A percentile compares a stretch with the other conserved stretches of the same genome.
phyloP scores from a whole-genome alignment of 92 coral and sea anemone genomes.

The Pocillopora grandis region DNA sequence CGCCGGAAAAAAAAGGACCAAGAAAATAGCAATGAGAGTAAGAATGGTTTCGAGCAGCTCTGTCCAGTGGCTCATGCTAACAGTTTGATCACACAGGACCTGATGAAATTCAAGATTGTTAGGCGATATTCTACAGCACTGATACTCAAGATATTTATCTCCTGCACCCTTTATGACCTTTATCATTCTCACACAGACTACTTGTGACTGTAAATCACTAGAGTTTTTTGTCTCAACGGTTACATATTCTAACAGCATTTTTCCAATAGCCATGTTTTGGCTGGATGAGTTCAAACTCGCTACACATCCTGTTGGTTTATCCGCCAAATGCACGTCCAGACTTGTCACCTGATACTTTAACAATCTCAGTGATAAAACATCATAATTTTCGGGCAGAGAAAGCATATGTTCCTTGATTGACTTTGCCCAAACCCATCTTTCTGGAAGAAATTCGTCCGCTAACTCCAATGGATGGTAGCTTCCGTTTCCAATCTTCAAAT shows the following conservation, averaged over 20 bases:
- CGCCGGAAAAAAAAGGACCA: neutral
- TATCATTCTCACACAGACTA: conserved; percentile 14
- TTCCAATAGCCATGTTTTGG: neutral
- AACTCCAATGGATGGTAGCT: conserved; percentile 2
- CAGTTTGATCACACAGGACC: neutral
- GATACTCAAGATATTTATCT: neutral
- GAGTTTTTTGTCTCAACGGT: neutral
- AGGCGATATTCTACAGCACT: neutral
- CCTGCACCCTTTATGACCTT: neutral
- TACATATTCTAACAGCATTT: neutral
- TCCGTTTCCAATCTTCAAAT: conserved; percentile 7
- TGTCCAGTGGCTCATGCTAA: neutral
- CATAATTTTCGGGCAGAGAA: conserved; percentile 7
- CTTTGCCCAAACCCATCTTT: conserved; percentile 9
- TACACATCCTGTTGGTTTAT: neutral
- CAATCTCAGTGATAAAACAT: conserved; percentile 3
- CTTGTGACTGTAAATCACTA: neutral
- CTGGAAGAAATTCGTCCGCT: neutral
- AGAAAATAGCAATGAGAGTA: neutral
- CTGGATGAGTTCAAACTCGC: conserved; percentile 5
- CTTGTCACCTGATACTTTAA: conserved; percentile 5
- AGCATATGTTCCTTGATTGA: conserved; percentile 3
- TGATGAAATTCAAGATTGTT: neutral
- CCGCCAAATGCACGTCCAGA: neutral
- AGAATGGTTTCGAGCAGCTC: neutral